Conservation (phyloP, 2,888 invertebrate genomes). For the Stratiomys singularior region DNA sequence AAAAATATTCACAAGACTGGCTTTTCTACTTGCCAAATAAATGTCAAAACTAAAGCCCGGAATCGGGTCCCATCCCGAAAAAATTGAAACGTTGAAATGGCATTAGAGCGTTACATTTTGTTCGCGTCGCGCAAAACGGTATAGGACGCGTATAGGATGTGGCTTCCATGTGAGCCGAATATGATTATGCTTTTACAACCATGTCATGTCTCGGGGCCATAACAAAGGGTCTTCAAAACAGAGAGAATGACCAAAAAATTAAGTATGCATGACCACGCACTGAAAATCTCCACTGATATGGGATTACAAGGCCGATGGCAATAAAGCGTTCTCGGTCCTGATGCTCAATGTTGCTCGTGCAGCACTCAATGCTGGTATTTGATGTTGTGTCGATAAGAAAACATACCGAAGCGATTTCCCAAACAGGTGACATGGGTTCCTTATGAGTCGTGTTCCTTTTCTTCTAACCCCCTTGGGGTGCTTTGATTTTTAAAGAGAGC, state of each 20-base stretch:
- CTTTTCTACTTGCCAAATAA: slow-evolving; percentile 17
- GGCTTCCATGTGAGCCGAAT: slow-evolving; percentile 27
- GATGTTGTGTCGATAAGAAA: neutral
- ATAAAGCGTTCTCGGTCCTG: slow-evolving; percentile 24
- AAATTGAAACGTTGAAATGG: slow-evolving; percentile 21
- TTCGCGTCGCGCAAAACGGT: neutral
- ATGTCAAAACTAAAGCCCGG: slow-evolving; percentile 29
- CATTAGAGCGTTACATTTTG: slow-evolving; percentile 7
- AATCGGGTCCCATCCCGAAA: neutral
- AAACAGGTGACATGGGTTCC: slow-evolving; percentile 36
- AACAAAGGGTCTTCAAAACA: slow-evolving; percentile 42
- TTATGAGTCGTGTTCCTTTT: slow-evolving; percentile 2
- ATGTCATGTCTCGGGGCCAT: slow-evolving; percentile 33
- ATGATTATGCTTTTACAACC: slow-evolving; percentile 37
- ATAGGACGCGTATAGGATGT: neutral
- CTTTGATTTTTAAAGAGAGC: too few species aligned
- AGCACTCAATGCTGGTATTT: neutral
- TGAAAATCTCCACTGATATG: slow-evolving; percentile 44
- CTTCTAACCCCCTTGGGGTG: too few species aligned
- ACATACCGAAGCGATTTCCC: slow-evolving; percentile 8
- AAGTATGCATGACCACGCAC: slow-evolving; percentile 42
- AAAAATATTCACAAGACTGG: slow-evolving; percentile 36
- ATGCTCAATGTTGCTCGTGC: neutral
- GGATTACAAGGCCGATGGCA: slow-evolving; percentile 35
- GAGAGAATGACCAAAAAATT: slow-evolving; percentile 32